phyloP scores from a whole-genome alignment of 2,888 invertebrate genomes.

The Drosophila buzzatii region DNA sequence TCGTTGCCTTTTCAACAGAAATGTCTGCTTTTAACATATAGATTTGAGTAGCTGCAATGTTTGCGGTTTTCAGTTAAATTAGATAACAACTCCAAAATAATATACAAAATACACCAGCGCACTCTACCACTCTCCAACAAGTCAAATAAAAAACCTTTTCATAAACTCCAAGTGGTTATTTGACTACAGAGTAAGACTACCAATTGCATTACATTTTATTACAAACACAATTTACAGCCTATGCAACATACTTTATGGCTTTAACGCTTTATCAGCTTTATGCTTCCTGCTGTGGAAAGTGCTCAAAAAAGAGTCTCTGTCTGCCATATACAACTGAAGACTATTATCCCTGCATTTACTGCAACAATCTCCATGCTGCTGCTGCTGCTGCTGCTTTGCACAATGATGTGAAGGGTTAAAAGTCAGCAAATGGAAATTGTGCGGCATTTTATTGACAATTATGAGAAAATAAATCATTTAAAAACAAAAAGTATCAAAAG shows the following conservation, averaged over 20 bases:
- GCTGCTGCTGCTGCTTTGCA: conserved; percentile 19
- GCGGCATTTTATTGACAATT: conserved; percentile 61
- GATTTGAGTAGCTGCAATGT: too few species aligned
- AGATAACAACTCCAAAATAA: too few species aligned
- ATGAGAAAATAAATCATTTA: conserved; percentile 58
- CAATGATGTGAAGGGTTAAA: conserved; percentile 44
- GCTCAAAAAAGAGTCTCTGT: conserved; percentile 9
- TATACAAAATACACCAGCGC: too few species aligned
- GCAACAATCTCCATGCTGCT: conserved; percentile 21
- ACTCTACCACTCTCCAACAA: neutral
- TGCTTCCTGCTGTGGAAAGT: neutral
- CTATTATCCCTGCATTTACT: conserved; percentile 19
- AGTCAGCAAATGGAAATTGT: conserved; percentile 51
- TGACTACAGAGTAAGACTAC: neutral
- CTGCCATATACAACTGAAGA: conserved; percentile 31
- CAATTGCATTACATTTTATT: neutral
- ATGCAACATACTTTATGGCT: conserved; percentile 1
- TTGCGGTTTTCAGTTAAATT: too few species aligned
- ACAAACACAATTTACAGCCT: neutral
- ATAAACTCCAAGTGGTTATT: neutral
- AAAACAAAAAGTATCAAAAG: conserved; percentile 37
- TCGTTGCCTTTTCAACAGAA: too few species aligned
- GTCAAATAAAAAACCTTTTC: neutral
- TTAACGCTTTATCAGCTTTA: conserved; percentile 1
- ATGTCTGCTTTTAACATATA: too few species aligned